A percentile compares a stretch with the other conserved stretches of the same genome.
phyloP scores from a whole-genome alignment of 2,797 vertebrate genomes.

The Huso huso region DNA sequence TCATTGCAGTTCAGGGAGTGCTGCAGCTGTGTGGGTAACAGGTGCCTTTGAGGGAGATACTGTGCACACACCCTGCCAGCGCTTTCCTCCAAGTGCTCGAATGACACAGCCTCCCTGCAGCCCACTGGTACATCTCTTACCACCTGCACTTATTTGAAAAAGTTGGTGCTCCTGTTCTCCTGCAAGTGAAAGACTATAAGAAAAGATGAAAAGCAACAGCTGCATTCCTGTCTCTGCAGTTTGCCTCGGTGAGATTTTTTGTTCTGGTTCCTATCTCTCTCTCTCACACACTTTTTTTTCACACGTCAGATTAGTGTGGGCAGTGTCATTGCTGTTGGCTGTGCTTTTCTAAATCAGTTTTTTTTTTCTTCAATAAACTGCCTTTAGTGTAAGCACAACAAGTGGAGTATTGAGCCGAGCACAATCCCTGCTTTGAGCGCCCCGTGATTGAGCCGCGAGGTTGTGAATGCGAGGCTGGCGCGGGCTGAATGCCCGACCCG shows the following conservation, averaged over 20 bases:
- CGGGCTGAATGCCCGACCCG: conserved; percentile 26
- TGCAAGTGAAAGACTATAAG: neutral
- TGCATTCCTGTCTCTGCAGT: neutral
- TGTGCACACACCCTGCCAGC: no score
- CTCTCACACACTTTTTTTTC: neutral
- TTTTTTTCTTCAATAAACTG: conserved; percentile 16
- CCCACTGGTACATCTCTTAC: neutral
- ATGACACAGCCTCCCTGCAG: no score
- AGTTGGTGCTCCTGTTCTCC: neutral
- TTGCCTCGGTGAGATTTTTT: neutral
- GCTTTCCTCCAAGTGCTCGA: no score
- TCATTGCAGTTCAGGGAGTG: neutral
- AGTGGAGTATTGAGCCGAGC: conserved; percentile 10
- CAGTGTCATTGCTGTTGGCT: neutral
- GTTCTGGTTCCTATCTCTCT: conserved; percentile 6
- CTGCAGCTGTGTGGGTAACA: no score
- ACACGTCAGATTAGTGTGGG: conserved; percentile 3
- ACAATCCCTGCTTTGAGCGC: conserved; percentile 25
- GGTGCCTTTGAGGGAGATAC: no score
- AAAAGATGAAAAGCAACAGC: neutral
- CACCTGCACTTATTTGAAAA: neutral
- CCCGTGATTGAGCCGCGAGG: conserved; percentile 11
- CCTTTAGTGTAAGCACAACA: conserved; percentile 16
- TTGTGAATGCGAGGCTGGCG: conserved; percentile 17
- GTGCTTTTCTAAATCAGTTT: neutral